A percentile compares a stretch with the other conserved stretches of the same genome.
Conservation (phyloP, 2,113 vertebrate genomes). For the Tichodroma muraria region DNA sequence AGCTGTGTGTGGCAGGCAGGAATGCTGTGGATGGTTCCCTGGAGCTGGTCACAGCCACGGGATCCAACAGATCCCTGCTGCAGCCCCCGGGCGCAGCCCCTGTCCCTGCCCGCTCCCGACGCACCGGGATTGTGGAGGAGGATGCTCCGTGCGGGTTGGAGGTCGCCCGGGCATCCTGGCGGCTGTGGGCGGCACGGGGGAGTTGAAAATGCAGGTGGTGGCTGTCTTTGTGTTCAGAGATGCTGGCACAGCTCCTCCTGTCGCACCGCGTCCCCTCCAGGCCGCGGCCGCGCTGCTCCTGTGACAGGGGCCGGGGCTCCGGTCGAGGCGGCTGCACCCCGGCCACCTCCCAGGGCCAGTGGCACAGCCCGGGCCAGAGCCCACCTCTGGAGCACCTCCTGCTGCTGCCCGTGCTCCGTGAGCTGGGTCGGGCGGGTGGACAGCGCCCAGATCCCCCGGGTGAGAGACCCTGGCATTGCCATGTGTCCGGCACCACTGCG, state of each 20-base stretch:
- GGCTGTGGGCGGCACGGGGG: background rate
- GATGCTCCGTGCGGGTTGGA: background rate
- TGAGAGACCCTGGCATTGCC: background rate
- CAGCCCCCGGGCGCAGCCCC: background rate
- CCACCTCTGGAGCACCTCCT: background rate
- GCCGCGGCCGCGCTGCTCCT: rapidly evolving
- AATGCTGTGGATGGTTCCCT: background rate
- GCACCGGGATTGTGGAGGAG: background rate
- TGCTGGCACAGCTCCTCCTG: background rate
- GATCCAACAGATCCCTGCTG: background rate
- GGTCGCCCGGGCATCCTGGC: rapidly evolving
- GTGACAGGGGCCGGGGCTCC: background rate
- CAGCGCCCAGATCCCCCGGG: rapidly evolving
- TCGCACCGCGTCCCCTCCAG: background rate
- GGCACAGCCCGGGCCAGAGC: background rate
- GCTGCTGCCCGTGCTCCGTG: background rate
- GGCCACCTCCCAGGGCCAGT: background rate
- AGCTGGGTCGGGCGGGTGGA: background rate
- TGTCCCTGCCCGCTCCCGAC: background rate
- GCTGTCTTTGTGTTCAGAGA: background rate
- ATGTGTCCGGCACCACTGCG: rapidly evolving
- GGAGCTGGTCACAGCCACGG: background rate
- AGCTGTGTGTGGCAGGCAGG: background rate
- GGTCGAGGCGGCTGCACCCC: background rate
- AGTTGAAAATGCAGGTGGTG: background rate